Evolutionary conservation across 1,140 invertebrate genomes (phyloP).

Genomic region (Ridgeia piscesae): DNA sequence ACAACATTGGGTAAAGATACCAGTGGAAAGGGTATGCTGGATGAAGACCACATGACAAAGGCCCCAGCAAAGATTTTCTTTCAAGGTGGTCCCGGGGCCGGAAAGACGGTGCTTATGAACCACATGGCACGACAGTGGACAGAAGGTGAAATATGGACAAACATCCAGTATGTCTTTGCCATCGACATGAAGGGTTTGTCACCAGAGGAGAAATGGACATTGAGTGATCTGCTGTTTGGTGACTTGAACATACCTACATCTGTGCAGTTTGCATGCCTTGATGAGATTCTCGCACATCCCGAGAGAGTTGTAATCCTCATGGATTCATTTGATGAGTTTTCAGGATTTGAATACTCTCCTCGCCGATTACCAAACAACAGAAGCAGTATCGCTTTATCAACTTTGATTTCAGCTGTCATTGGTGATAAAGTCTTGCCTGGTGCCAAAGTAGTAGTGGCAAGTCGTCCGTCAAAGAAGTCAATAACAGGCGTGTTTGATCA

Average conservation of each 20-base stretch:
- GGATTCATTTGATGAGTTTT: not conserved
- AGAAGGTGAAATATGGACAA: not conserved
- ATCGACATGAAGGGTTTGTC: not conserved
- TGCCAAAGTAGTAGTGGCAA: not conserved
- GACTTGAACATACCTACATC: not conserved
- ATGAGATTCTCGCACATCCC: not conserved
- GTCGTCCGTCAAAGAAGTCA: not conserved
- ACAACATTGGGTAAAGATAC: too few relatives aligned
- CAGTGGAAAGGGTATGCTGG: too few relatives aligned
- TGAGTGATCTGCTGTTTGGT: not conserved
- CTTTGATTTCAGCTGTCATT: not conserved
- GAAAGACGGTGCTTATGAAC: not conserved
- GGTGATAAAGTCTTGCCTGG: not conserved
- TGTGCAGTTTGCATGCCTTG: not conserved
- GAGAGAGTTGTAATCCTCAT: not conserved
- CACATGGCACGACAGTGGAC: not conserved
- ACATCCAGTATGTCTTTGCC: not conserved
- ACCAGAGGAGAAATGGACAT: not conserved
- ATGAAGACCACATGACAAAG: not conserved
- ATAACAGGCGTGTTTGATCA: not conserved
- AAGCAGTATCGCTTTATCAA: not conserved
- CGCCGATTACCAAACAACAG: not conserved
- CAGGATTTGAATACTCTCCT: not conserved
- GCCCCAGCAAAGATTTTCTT: not conserved
- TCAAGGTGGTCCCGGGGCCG: not conserved